Evolutionary conservation across 2,113 vertebrate genomes (phyloP), one percentile per base, ranked within the genome.

Genomic region (Neogobius melanostomus): DNA sequence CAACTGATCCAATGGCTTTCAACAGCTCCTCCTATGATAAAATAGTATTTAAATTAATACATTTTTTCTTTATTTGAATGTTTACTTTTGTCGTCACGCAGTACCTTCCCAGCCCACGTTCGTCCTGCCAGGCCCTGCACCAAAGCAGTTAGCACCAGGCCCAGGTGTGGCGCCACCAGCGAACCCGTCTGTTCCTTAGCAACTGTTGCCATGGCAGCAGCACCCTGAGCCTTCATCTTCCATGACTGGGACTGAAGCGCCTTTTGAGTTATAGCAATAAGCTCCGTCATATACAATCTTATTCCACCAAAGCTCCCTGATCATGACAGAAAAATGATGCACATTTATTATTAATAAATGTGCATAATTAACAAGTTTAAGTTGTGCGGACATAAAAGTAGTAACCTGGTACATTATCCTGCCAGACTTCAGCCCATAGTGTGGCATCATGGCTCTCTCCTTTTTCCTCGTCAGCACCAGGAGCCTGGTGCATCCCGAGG

Each of bases 141-240:
- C 45, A 99, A 86, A 0, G 96, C 95, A 0, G 87, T 92, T 9
- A 99, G 90, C 73, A 98, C 93, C 93, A 98, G 92, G 56, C 98
- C 98, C 21, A 99, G 92, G 80, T 99, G 94, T 0, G 98, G 97
- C 0, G 96, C 96, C 2, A 94, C 93, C 63, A 99, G 84, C 1
- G 95, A 96, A 68, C 95, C 93, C 0, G 95, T 95, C 77, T 99
- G 96, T 68, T 94, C 92, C 82, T 96, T 98, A 71, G 97, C 97
- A 75, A 98, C 94, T 0, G 96, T 96, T 65, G 97, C 95, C 95
- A 99, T 98, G 82, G 96, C 95, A 80, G 94, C 84, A 7, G 96
- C 98, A 70, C 96, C 98, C 83, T 99, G 98, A n/a, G 98, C 95
- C 87, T 99, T 99, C 96, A 98, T 98, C 88, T 97, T 99, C 98